A percentile compares a stretch with the other conserved stretches of the same genome.
phyloP scores from a whole-genome alignment of 2,797 vertebrate species.

The Cryptoprocta ferox region DNA sequence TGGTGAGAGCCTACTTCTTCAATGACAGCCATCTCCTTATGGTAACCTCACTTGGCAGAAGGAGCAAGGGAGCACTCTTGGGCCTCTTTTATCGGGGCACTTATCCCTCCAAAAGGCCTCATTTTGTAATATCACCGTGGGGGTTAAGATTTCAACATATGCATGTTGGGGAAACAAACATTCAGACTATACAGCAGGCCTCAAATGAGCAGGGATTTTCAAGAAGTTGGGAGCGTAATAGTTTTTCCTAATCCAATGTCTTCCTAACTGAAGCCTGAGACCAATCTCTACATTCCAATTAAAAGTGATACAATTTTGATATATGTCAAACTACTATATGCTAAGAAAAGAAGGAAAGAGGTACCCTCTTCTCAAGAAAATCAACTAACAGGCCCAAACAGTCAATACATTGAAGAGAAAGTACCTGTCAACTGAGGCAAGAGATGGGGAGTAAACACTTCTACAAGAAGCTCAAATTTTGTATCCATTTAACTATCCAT shows the following conservation, averaged over 20 bases:
- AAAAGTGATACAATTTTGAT: constrained; percentile 38
- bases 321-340: not conserved
- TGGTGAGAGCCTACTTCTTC: not conserved
- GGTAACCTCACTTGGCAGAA: not conserved
- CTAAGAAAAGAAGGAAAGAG: not conserved
- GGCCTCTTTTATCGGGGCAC: not conserved
- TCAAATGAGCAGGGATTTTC: not conserved
- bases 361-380: not conserved
- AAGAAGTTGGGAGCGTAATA: not conserved
- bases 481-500: constrained; percentile 1
- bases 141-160: not conserved
- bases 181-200: not conserved
- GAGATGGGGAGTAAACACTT: not conserved
- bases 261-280: not conserved
- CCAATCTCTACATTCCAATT: not conserved
- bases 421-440: not conserved
- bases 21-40: not conserved
- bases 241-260: not conserved
- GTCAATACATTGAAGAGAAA: not conserved
- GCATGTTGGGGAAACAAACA: not conserved
- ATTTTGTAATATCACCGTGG: not conserved
- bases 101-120: not conserved
- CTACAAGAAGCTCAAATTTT: constrained; percentile 19
- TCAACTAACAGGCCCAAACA: not conserved
- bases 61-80: not conserved